Evolutionary conservation across 2,888 invertebrate species (phyloP).

Genomic region (Anthrax anthrax): DNA sequence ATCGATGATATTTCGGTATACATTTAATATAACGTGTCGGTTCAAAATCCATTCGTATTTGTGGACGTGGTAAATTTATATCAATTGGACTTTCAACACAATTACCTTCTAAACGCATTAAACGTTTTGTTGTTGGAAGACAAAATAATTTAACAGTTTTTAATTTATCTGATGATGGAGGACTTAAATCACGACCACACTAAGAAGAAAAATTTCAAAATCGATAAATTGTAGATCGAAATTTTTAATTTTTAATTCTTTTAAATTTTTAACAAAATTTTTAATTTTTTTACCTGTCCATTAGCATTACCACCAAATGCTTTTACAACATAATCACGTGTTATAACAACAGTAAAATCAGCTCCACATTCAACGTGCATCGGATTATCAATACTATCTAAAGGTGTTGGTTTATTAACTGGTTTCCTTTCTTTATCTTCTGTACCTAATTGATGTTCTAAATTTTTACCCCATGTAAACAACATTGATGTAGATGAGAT

Average conservation of each 20-base stretch:
- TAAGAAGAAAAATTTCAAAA: constrained; percentile 12
- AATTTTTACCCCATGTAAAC: constrained; percentile 77
- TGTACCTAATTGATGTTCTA: constrained; percentile 74
- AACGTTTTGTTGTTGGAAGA: constrained; percentile 30
- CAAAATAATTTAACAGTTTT: constrained; percentile 30
- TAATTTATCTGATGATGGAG: constrained; percentile 25
- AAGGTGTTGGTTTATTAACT: constrained; percentile 25
- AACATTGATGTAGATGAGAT: constrained; percentile 55
- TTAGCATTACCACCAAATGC: constrained; percentile 35
- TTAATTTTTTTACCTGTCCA: constrained; percentile 22
- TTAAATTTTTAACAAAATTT: neutral
- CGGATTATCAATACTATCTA: constrained; percentile 29
- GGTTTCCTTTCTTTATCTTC: constrained; percentile 31
- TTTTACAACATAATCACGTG: constrained; percentile 29
- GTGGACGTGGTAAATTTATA: constrained; percentile 29
- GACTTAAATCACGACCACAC: constrained; percentile 30
- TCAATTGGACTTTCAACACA: constrained; percentile 31
- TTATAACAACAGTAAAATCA: constrained; percentile 34
- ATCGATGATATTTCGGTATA: constrained; percentile 28
- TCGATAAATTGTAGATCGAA: no score
- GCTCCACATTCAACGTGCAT: constrained; percentile 34
- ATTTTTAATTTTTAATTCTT: neutral
- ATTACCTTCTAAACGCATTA: constrained; percentile 34
- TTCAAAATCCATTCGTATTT: constrained; percentile 27
- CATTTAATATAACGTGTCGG: constrained; percentile 32